Percentiles rank a stretch among this genome's conserved stretches.
These are phyloP conservation scores for Druon quercuslanigerum DNA, from an alignment of 1,140 invertebrate genomes.

Conservation along the genomic window DNA sequence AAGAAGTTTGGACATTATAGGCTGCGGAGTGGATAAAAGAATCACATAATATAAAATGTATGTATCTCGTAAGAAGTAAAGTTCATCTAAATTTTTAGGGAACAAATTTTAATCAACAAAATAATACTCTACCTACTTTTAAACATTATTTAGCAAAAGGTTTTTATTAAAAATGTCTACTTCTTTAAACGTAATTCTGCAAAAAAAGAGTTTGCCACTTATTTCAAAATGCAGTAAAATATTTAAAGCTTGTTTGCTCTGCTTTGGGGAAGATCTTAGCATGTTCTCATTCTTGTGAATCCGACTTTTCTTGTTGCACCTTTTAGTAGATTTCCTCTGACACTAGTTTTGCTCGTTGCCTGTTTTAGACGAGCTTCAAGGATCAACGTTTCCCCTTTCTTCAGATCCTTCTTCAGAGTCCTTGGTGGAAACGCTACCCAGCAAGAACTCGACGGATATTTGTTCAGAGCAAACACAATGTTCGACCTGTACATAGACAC, in stretches of 20 bases:
- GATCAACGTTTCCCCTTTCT: slow-evolving; percentile 14
- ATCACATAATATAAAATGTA: no score
- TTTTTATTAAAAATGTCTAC: no score
- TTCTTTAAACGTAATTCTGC: no score
- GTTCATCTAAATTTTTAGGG: no score
- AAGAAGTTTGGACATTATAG: no score
- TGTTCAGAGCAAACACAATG: slow-evolving; percentile 26
- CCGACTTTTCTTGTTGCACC: neutral
- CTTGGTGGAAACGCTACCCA: slow-evolving; percentile 1
- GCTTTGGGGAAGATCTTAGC: neutral
- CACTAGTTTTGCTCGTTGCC: slow-evolving; percentile 15
- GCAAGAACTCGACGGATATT: slow-evolving; percentile 20
- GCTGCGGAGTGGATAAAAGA: no score
- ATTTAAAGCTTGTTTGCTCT: neutral
- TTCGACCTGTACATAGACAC: slow-evolving; percentile 22
- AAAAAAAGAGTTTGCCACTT: no score
- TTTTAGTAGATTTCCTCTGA: slow-evolving; percentile 21
- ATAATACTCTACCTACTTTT: no score
- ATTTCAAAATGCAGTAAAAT: neutral
- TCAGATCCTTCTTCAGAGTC: neutral
- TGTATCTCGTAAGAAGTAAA: no score
- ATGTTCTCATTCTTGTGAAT: neutral
- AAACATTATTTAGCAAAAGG: no score
- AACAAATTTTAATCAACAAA: no score
- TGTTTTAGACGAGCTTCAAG: slow-evolving; percentile 14